A percentile compares a stretch with the other conserved stretches of the same genome.
phyloP scores from a whole-genome alignment of 2,888 invertebrate genomes.

The Eupeodes luniger region DNA sequence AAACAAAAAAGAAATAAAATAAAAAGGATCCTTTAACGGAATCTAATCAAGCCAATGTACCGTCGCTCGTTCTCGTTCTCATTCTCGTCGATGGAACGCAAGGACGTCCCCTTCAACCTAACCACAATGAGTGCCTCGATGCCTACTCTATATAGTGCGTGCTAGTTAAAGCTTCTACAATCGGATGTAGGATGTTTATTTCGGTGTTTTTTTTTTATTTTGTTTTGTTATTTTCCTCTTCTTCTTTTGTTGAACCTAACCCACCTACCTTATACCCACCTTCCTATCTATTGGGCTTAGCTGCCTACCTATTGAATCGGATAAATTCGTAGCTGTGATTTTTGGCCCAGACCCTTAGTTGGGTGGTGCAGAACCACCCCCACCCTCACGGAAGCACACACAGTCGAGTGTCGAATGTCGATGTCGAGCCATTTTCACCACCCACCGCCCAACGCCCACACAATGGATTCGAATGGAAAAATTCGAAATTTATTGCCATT shows the following conservation, averaged over 20 bases:
- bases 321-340: constrained; percentile 75
- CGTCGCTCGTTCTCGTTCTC: neutral
- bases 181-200: constrained; percentile 69
- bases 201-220: constrained; percentile 7
- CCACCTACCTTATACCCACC: neutral
- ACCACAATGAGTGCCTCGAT: constrained; percentile 8
- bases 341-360: constrained; percentile 51
- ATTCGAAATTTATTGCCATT: constrained; percentile 75
- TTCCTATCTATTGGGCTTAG: no score
- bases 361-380: constrained; percentile 33
- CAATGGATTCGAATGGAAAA: constrained; percentile 67
- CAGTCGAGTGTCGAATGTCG: neutral
- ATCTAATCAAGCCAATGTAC: constrained; percentile 74
- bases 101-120: constrained; percentile 2
- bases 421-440: constrained; percentile 10
- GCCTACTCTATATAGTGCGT: constrained; percentile 33
- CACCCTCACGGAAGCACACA: neutral
- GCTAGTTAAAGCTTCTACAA: constrained; percentile 49
- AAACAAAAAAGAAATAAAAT: neutral
- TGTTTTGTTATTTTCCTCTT: neutral
- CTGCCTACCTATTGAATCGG: constrained; percentile 67
- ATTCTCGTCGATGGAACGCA: no score
- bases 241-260: neutral
- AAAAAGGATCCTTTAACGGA: constrained; percentile 63
- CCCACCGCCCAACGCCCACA: neutral